Evolutionary conservation across 2,797 vertebrate species (phyloP), one percentile per base, ranked within the genome.

Genomic region (Labeo calbasu): DNA sequence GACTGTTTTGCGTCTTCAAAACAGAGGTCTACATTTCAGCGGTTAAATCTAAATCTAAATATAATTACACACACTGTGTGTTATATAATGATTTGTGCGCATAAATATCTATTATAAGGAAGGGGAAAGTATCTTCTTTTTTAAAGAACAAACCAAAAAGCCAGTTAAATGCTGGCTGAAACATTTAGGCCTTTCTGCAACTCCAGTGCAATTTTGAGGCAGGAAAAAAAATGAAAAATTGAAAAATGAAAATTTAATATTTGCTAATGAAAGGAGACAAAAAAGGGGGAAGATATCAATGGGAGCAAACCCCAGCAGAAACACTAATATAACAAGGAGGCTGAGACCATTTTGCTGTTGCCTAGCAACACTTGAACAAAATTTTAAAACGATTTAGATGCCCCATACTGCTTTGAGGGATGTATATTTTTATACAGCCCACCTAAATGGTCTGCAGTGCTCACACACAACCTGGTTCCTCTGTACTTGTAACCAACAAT

Each of bases 331-430:
- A 90, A 85, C 86, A 87, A 87, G 86, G 91, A 91, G 90, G 91
- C 86, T 80, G 91, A 94, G 92, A 92, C 87, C 93, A 92, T 93
- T 94, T 92, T 91, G 88, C 92, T 94, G 95, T 96, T 95, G 95
- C 95, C 92, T 95, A 95, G 95, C 94, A 96, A 96, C 95, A 89
- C 92, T 90, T 94, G 94, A 90, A 94, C 92, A 94, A 94, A 94
- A 94, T 92, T 92, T 84, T 91, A 89, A 94, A 94, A 90, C 84
- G 88, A 92, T 94, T 93, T 93, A 87, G 91, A 93, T 91, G 90
- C 92, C 92, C 92, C 92, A 92, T 93, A 92, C 91, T 91, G 92
- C 88, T 93, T 92, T 85, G 90, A 92, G 89, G 92, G 91, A 93
- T 92, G 94, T 94, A 94, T 93, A 93, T 92, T 93, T 93, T 90